These are phyloP conservation scores for Rynchops niger DNA, from an alignment of 2,113 vertebrate genomes.

Conservation along the genomic window DNA sequence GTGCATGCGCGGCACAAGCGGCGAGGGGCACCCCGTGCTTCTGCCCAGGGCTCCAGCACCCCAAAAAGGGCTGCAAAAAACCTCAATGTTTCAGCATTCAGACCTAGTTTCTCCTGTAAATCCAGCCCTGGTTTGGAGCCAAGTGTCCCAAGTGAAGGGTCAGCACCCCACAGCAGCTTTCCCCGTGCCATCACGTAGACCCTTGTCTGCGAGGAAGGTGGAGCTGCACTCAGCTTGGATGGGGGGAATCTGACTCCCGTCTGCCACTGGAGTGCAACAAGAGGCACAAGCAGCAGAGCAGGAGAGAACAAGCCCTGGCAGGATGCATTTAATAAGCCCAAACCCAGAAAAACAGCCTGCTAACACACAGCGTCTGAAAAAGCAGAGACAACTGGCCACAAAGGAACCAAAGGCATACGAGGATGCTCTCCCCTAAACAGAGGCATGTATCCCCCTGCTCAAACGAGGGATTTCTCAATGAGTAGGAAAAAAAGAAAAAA, in stretches of 20 bases:
- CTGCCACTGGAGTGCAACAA: background rate
- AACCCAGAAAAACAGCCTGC: background rate
- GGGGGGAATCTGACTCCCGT: background rate
- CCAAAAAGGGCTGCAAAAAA: background rate
- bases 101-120: background rate
- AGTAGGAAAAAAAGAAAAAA: background rate
- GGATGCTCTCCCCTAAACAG: background rate
- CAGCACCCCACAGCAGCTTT: background rate
- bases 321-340: background rate
- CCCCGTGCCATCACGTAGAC: rapidly evolving
- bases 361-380: background rate
- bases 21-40: rapidly evolving
- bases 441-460: background rate
- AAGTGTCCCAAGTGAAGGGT: background rate
- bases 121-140: background rate
- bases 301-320: background rate
- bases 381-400: background rate
- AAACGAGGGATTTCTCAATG: background rate
- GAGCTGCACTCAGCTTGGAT: background rate
- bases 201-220: background rate
- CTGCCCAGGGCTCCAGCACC: background rate
- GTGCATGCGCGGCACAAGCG: background rate
- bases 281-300: background rate
- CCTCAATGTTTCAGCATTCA: background rate
- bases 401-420: background rate